Percentiles rank a stretch among this genome's conserved stretches.
phyloP scores from a whole-genome alignment of 2,888 invertebrate genomes.

The Dryobota labecula region DNA sequence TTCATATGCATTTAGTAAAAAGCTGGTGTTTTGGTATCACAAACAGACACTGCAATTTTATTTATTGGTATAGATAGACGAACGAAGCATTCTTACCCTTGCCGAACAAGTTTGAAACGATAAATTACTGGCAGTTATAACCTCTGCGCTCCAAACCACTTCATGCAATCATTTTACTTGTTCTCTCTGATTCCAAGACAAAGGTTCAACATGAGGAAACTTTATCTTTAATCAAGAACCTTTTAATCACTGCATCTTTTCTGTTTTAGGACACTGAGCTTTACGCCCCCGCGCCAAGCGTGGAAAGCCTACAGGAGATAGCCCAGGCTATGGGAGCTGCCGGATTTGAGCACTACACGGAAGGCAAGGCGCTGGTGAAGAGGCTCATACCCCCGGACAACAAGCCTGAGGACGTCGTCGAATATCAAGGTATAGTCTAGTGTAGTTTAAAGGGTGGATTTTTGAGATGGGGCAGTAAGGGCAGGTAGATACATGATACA shows the following conservation, averaged over 20 bases:
- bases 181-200: neutral
- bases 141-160: neutral
- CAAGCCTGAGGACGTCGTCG: conserved; percentile 86
- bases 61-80: too few species aligned
- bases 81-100: neutral
- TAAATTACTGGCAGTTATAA: neutral
- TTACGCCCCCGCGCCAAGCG: conserved; percentile 82
- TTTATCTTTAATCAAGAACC: neutral
- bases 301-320: conserved; percentile 85
- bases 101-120: neutral
- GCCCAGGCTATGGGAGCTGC: conserved; percentile 90
- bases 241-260: neutral
- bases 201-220: neutral
- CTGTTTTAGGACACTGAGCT: conserved; percentile 74
- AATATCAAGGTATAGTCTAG: conserved; percentile 90
- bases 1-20: too few species aligned
- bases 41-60: too few species aligned
- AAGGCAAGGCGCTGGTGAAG: conserved; percentile 85
- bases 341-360: conserved; percentile 87
- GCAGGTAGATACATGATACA: too few species aligned
- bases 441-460: too few species aligned
- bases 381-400: conserved; percentile 84
- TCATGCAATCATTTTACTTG: neutral
- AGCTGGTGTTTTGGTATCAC: too few species aligned
- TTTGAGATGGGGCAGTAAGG: too few species aligned